Percentiles rank a stretch among this genome's conserved stretches.
These are phyloP conservation scores for Scaptodrosophila latifasciaeformis DNA, from an alignment of 2,888 invertebrate genomes.

Conservation along the genomic window DNA sequence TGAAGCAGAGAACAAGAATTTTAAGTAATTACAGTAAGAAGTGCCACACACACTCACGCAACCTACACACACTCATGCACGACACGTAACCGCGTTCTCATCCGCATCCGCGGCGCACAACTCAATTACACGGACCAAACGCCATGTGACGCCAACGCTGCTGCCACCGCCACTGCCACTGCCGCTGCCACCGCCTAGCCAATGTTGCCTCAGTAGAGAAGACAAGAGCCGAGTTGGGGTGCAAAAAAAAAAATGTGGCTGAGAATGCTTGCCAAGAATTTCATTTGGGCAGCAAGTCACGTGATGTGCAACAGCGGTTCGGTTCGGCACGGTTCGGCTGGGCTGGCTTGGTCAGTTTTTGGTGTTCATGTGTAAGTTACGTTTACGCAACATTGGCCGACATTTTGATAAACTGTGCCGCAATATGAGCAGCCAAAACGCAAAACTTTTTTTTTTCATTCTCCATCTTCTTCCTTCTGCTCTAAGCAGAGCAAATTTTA, in stretches of 20 bases:
- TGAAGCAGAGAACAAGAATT: conserved; percentile 6
- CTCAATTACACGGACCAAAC: conserved; percentile 1
- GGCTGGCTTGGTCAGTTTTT: not conserved
- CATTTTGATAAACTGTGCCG: conserved; percentile 40
- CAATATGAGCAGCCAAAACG: conserved; percentile 25
- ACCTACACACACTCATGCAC: not conserved
- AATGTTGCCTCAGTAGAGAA: too few relatives aligned
- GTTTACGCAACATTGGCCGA: conserved; percentile 27
- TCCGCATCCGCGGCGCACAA: not conserved
- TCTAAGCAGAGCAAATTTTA: not conserved
- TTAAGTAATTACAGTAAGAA: conserved; percentile 16
- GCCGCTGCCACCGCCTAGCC: not conserved
- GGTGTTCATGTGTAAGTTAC: not conserved
- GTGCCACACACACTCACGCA: not conserved
- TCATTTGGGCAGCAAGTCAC: conserved; percentile 51
- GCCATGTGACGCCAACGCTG: not conserved
- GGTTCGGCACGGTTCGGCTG: not conserved
- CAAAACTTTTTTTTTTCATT: not conserved
- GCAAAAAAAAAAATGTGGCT: too few relatives aligned
- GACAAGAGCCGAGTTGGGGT: too few relatives aligned
- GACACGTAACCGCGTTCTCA: conserved; percentile 1
- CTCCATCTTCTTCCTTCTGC: too few relatives aligned
- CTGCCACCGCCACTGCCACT: not conserved
- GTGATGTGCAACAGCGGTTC: conserved; percentile 49
- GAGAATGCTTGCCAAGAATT: conserved; percentile 40